Conservation (phyloP, 2,888 invertebrate genomes). For the Cremastinae sp. region DNA sequence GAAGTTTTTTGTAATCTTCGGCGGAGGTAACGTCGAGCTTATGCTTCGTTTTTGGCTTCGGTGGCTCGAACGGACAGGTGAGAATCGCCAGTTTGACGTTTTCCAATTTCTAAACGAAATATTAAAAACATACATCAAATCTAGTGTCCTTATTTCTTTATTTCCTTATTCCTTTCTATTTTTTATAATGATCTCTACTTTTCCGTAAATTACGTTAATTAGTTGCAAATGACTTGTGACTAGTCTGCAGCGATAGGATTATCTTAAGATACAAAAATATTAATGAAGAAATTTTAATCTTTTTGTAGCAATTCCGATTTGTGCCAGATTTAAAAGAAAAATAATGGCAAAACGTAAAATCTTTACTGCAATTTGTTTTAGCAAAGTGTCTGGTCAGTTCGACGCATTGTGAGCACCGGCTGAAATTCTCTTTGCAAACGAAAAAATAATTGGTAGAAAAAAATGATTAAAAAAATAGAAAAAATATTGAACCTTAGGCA, state of each 20-base stretch:
- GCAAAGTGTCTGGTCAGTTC: conserved; percentile 71
- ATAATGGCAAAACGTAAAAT: conserved; percentile 37
- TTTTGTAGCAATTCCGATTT: conserved; percentile 53
- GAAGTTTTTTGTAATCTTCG: conserved; percentile 95
- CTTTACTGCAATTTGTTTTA: conserved; percentile 58
- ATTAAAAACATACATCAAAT: background rate
- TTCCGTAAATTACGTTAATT: too few relatives aligned
- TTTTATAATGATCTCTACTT: too few relatives aligned
- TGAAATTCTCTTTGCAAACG: conserved; percentile 69
- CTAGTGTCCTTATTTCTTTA: background rate
- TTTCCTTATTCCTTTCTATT: too few relatives aligned
- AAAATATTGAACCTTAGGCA: conserved; percentile 90
- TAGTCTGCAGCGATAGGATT: too few relatives aligned
- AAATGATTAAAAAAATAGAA: background rate
- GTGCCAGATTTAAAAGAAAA: conserved; percentile 36
- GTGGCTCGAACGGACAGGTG: conserved; percentile 99
- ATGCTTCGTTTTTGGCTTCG: conserved; percentile 99
- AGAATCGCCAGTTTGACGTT: conserved; percentile 98
- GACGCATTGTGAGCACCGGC: conserved; percentile 61
- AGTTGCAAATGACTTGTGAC: too few relatives aligned
- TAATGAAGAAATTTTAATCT: conserved; percentile 35
- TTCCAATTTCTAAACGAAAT: conserved; percentile 82
- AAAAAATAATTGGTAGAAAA: background rate
- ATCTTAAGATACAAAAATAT: conserved; percentile 15
- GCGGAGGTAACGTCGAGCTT: conserved; percentile 98